Evolutionary conservation across 2,797 vertebrate species (phyloP), one percentile per base, ranked within the genome.

Genomic region (Setipinna tenuifilis): DNA sequence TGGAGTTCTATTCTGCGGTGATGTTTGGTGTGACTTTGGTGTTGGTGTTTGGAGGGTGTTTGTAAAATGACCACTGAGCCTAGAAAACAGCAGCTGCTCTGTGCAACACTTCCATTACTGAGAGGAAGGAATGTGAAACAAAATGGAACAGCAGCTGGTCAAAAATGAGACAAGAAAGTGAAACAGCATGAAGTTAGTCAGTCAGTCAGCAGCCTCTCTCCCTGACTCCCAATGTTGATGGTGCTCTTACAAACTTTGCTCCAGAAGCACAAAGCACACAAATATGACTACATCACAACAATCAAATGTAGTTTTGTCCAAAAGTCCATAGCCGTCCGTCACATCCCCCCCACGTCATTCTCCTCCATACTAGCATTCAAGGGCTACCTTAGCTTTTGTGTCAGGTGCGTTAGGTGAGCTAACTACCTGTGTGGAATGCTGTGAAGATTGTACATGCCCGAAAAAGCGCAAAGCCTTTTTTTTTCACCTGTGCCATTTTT

Each of bases 381-480:
- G 83, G 81, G 80, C 83, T 86, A 80, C 83, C 83, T 23, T 35
- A 59, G 17, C 84, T 82, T 85, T 81, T 62, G 71, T 82, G 57
- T 54, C 50, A 54, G 50, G 3, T 68, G 83, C 59, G 68, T 31
- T 78, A 28, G 54, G 54, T 57, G n/a, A 87, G 80, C 44, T 87
- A 19, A 78, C 48, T 58, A 75, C 65, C 82, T 57, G 35, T 54
- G 57, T 31, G 81, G 65, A 65, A 84, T 82, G 65, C 71, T 80
- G 71, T 86, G 44, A 84, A 87, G 88, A 93, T 91, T 91, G 89
- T 91, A 90, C 58, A 91, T 88, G 88, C 50, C 83, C 82, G n/a
- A 90, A 12, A 81, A 54, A 90, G 23, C 61, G 87, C 81, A 81
- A 85, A 93, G 90, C 90, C 91, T 95, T 87, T 91, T 85, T 85